Base-by-base conservation (phyloP, 2,113 vertebrate genomes). In the Chlorocebus sabaeus region DNA sequence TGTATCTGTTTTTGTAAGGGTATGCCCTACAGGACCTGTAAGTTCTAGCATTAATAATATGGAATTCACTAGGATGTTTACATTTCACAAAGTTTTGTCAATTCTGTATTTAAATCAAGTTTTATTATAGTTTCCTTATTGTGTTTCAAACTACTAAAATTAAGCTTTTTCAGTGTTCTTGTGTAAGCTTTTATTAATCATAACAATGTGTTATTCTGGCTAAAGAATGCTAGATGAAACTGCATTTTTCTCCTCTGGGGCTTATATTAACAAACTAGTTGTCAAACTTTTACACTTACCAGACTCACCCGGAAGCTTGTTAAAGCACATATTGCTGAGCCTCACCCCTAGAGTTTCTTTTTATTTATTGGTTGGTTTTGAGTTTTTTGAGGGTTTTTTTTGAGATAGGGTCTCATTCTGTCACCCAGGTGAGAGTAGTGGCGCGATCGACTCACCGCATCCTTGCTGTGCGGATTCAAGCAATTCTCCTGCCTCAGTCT, bases 11-110 rank as follows among this genome's bases (percentile, higher is more conserved):
- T 57, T 20, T 79, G 1, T 75, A 61, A 93, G 10, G n/a, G 18
- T 75, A 32, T 52, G n/a, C 30, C 30, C 6, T 72, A 8, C 0
- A 84, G 81, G 40, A 72, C 25, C n/a, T 78, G 2, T 50, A 61
- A 86, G 30, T 32, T 80, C 4, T 83, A 73, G 27, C 76, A 79
- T 35, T 87, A 13, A 55, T 96, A 55, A 70, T 92, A 68, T 2
- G 94, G 61, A 93, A 84, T 59, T 95, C 10, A 61, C 8, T 48
- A 16, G 48, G n/a, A 18, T 81, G 14, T 80, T 90, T 82, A 75
- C 25, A 73, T 91, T 97, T 97, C 43, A 70, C 88, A 83, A 96
- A 85, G 59, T 85, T 95, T 91, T 85, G 75, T 70, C 27, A 64
- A 10, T 88, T 94, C 40, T 87, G 38, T 59, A 38, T 73, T 81